Base-by-base conservation (phyloP, 2,113 vertebrate species). In the Prionailurus viverrinus region DNA sequence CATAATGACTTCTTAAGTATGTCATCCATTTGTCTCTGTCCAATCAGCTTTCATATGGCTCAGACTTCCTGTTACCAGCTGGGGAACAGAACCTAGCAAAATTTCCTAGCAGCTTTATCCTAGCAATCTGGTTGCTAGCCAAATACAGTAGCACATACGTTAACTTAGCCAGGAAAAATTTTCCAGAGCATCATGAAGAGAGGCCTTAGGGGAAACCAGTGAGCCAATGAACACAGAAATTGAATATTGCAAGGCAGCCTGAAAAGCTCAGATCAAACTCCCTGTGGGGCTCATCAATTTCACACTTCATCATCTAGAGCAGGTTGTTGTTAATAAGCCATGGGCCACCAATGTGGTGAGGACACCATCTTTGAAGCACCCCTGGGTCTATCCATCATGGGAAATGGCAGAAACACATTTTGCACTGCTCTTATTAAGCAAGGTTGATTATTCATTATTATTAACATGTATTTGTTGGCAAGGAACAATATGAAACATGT, bases 391-490 rank as follows among this genome's bases (percentile, higher is more conserved):
- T 53, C 39, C 39, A 41, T 53, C 82, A 80, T 19, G 79, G n/a
- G 55, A 90, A 83, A 94, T 9, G 66, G 63, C 51, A 95, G 66
- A 88, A 88, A 85, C 81, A 85, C n/a, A 66, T 93, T 82, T 53
- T 85, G 74, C 41, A 78, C 23, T 74, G 65, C 7, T 91, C 55
- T 65, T 79, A 63, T 66, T 98, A 96, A 95, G 93, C n/a, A 78
- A 94, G 86, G 45, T 76, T 95, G 89, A 97, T 94, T 78, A 94
- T 73, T 97, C 93, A 92, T 95, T 92, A 93, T 82, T 95, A 96
- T 69, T 86, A 95, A 95, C 91, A 84, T 85, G 73, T 68, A 96
- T 96, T 95, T 92, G 55, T 89, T 95, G 79, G 89, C 73, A 95
- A 74, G 31, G 12, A 92, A 68, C 76, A 96, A 80, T 78, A 71